phyloP scores from a whole-genome alignment of 2,888 invertebrate species.

The Volucella inflata region DNA sequence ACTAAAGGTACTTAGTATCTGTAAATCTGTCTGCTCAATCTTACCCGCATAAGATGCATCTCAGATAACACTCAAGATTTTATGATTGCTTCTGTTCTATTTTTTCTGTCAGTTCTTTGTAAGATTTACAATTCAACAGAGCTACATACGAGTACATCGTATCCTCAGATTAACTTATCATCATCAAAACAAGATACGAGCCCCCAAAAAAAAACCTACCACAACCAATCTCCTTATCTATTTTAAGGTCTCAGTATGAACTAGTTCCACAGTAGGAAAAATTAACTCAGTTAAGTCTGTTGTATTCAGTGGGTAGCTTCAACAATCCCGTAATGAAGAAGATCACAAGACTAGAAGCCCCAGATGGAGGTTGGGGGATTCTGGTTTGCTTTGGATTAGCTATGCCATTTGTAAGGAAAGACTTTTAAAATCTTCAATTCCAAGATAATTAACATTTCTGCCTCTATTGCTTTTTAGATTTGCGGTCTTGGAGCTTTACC shows the following conservation, averaged over 20 bases:
- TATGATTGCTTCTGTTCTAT: conserved; percentile 18
- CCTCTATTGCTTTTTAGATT: conserved; percentile 85
- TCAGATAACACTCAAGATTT: not conserved
- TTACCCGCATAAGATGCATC: not conserved
- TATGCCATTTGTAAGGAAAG: conserved; percentile 88
- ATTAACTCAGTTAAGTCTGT: conserved; percentile 10
- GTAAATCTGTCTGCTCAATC: not conserved
- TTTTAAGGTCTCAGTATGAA: conserved; percentile 13
- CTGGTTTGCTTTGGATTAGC: conserved; percentile 89
- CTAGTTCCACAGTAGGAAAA: conserved; percentile 7
- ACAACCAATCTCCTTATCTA: conserved; percentile 45
- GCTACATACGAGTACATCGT: not conserved
- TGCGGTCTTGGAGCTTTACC: conserved; percentile 88
- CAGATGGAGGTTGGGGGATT: conserved; percentile 93
- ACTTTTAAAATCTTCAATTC: not conserved
- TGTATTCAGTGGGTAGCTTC: not conserved
- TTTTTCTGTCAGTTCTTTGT: conserved; percentile 8
- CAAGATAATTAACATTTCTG: conserved; percentile 10
- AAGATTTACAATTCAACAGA: conserved; percentile 33
- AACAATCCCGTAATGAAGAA: conserved; percentile 36
- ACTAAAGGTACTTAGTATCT: too few species aligned
- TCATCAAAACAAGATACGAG: conserved; percentile 40
- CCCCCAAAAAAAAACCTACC: conserved; percentile 30
- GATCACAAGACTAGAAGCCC: conserved; percentile 82
- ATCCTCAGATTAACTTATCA: conserved; percentile 24